A percentile compares a stretch with the other conserved stretches of the same genome.
phyloP scores from a whole-genome alignment of 2,888 invertebrate genomes.

The Drosophila vallismaia region DNA sequence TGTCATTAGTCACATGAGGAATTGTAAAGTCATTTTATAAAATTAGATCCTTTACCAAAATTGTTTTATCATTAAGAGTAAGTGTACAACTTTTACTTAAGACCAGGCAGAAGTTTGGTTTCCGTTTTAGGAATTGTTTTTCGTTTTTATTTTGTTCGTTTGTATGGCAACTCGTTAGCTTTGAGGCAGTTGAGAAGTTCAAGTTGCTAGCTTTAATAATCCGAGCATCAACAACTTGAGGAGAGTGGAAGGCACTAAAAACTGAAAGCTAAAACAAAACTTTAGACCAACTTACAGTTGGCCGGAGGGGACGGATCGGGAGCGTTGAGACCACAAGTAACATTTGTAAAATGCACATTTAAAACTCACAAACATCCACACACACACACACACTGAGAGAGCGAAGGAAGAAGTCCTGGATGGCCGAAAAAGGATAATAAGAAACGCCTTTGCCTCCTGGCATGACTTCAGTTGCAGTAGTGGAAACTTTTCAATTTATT shows the following conservation, averaged over 20 bases:
- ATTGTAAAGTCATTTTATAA: slow-evolving; percentile 30
- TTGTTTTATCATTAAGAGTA: slow-evolving; percentile 48
- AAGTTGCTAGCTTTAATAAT: slow-evolving; percentile 67
- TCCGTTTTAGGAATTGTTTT: slow-evolving; percentile 15
- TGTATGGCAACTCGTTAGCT: slow-evolving; percentile 63
- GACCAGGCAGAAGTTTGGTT: slow-evolving; percentile 21
- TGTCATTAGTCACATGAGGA: slow-evolving; percentile 22
- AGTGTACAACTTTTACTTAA: slow-evolving; percentile 36
- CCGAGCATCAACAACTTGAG: slow-evolving; percentile 49
- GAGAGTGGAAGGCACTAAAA: slow-evolving; percentile 46
- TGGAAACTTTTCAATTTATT: slow-evolving; percentile 81
- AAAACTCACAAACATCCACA: slow-evolving; percentile 65
- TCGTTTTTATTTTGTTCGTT: slow-evolving; percentile 12
- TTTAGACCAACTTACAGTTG: slow-evolving; percentile 61
- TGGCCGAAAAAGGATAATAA: slow-evolving; percentile 73
- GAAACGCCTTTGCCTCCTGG: slow-evolving; percentile 71
- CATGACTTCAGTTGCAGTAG: slow-evolving; percentile 56
- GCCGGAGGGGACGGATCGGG: slow-evolving; percentile 34
- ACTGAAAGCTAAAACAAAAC: slow-evolving; percentile 71
- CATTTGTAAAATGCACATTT: slow-evolving; percentile 79
- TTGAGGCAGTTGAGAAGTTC: slow-evolving; percentile 43
- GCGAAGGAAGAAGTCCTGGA: slow-evolving; percentile 14
- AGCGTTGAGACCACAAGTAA: slow-evolving; percentile 77
- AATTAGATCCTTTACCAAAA: slow-evolving; percentile 24
- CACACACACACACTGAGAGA: slow-evolving; percentile 13